phyloP scores from a whole-genome alignment of 2,113 vertebrate genomes.

The Oreotrochilus melanogaster region DNA sequence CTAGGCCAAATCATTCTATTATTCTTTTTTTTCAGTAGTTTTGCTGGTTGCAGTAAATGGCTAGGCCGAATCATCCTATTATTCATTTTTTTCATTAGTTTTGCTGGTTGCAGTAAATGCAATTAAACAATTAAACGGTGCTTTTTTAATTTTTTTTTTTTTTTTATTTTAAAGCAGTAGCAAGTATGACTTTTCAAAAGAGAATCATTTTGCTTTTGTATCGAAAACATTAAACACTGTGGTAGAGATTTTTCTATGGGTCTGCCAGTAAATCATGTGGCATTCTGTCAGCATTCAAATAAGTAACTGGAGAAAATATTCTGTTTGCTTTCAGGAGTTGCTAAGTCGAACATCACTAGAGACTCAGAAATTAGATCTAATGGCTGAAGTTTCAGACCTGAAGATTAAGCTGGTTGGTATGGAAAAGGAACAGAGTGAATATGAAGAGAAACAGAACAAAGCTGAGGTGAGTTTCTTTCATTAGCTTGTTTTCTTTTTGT shows the following conservation, averaged over 20 bases:
- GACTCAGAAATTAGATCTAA: slow-evolving; percentile 92
- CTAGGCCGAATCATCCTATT: neutral
- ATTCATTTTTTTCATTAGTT: neutral
- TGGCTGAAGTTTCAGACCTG: slow-evolving; percentile 94
- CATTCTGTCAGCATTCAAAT: neutral
- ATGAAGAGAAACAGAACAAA: slow-evolving; percentile 91
- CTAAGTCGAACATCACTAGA: slow-evolving; percentile 91
- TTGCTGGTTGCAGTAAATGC: neutral
- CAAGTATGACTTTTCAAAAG: neutral
- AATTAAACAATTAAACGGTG: neutral
- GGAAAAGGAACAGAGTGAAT: slow-evolving; percentile 90
- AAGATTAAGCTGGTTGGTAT: slow-evolving; percentile 93
- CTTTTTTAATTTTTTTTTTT: neutral
- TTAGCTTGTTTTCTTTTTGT: neutral
- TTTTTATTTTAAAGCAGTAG: neutral
- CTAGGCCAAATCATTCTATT: neutral
- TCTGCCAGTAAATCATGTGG: neutral
- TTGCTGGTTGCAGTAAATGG: neutral
- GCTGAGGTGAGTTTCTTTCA: slow-evolving; percentile 86
- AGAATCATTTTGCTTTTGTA: neutral
- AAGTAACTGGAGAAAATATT: neutral
- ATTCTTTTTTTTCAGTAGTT: neutral
- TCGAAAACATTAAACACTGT: neutral
- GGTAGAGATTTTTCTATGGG: neutral
- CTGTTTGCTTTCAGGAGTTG: slow-evolving; percentile 84